Evolutionary conservation across 2,888 invertebrate genomes (phyloP), one percentile per base, ranked within the genome.

Genomic region (Scaeva pyrastri): DNA sequence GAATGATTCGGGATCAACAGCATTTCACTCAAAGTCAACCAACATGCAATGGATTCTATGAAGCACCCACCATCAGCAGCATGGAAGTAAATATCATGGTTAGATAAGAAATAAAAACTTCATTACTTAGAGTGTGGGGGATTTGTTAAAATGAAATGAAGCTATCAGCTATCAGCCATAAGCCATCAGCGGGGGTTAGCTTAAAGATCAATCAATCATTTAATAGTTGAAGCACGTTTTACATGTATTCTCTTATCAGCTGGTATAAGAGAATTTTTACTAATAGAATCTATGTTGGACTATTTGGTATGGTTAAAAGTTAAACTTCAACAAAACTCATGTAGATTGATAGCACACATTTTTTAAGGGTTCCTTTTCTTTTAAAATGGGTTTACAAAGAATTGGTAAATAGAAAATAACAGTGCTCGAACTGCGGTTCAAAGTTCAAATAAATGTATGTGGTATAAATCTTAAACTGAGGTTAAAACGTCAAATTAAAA

Each of bases 1-100:
- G 56, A 81, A 78, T 86, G 82, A 86, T 82, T 86, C 82, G 71
- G 77, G 86, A 86, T 86, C 86, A 86, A 74, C 82, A 78, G 71
- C 70, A 48, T 64, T 82, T 74, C 82, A 78, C 71, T 86, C 86
- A 86, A 82, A 77, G 81, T 86, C 77, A 82, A 77, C 77, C 77
- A 82, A 77, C 77, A 86, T 86, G 81, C 68, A 77, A 85, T 62
- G 76, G 48, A 48, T 71, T 19, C 55, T 64, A 23, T 74, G 31
- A 2, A 31, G 31, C 31, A n/a, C n/a, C n/a, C n/a, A n/a, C n/a
- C 8, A 31, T 31, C n/a, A 23, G 43, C 75, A n/a, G n/a, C n/a
- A n/a, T n/a, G 55, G 39, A 64, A 36, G 62, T 41, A 19, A 0
- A 60, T 36, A 43, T 60, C 8, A 39, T 62, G 11, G 31, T 4